Conservation (phyloP, 2,113 vertebrate genomes). For the Otus sunia region DNA sequence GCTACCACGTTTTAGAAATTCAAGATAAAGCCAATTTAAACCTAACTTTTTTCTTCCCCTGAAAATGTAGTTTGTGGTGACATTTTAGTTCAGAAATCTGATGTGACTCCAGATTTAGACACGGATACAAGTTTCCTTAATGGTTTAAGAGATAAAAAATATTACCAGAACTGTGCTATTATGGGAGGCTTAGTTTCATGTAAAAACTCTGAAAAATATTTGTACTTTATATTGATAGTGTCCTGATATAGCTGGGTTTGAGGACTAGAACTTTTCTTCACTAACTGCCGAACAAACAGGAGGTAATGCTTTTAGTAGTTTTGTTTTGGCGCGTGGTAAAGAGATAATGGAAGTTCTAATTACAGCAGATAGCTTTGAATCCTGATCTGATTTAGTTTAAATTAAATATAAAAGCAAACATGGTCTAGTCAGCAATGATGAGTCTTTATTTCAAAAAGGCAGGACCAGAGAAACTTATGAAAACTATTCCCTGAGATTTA, state of each 20-base stretch:
- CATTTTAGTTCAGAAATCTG: background rate
- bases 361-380: background rate
- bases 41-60: background rate
- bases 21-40: background rate
- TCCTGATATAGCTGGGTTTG: background rate
- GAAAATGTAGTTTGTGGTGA: background rate
- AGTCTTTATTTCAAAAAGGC: background rate
- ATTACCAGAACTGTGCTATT: background rate
- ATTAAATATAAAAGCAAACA: constrained; percentile 7
- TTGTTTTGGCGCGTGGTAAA: background rate
- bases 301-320: background rate
- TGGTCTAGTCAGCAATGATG: background rate
- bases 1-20: background rate
- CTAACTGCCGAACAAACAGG: background rate
- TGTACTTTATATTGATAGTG: background rate
- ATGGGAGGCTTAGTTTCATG: background rate
- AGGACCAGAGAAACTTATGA: background rate
- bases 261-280: background rate
- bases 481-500: background rate
- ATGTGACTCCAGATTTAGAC: background rate
- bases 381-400: background rate
- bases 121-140: background rate
- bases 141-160: background rate
- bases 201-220: background rate
- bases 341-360: background rate